A percentile compares a stretch with the other conserved stretches of the same genome.
phyloP scores from a whole-genome alignment of 1,140 invertebrate species.

The Chymomyza costata region DNA sequence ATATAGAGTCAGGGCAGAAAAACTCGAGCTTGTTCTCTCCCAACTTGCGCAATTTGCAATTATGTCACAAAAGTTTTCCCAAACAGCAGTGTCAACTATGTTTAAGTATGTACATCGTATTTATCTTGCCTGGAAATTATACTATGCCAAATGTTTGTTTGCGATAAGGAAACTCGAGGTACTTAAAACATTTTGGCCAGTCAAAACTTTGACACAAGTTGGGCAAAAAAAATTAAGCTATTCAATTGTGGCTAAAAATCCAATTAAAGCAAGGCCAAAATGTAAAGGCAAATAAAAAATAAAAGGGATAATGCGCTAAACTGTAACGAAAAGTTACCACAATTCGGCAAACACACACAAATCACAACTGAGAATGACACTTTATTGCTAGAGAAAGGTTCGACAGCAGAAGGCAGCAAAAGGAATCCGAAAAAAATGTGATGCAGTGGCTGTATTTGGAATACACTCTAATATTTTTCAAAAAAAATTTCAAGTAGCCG shows the following conservation, averaged over 20 bases:
- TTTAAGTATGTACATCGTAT: not conserved
- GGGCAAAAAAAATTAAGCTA: slow-evolving; percentile 12
- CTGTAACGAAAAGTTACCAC: no score
- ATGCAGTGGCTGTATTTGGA: no score
- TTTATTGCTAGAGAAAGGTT: no score
- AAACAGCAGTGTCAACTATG: slow-evolving; percentile 7
- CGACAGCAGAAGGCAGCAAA: no score
- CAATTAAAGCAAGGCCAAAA: no score
- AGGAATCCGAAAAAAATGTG: slow-evolving; percentile 2
- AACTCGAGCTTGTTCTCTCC: slow-evolving; percentile 1
- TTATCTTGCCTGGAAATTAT: slow-evolving; percentile 34
- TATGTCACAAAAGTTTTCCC: slow-evolving; percentile 40
- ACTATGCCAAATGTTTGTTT: slow-evolving; percentile 35
- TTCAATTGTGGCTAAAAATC: slow-evolving; percentile 6
- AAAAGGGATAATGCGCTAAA: not conserved
- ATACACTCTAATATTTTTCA: no score
- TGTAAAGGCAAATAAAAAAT: slow-evolving; percentile 3
- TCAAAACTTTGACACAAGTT: not conserved
- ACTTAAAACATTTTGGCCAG: no score
- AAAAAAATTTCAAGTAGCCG: no score
- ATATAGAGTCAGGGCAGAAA: slow-evolving; percentile 1
- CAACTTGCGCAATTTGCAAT: slow-evolving; percentile 62
- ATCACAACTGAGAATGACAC: no score
- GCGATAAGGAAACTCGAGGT: slow-evolving; percentile 32
- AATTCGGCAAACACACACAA: no score